Base-by-base conservation (phyloP, 2,113 vertebrate species). In the Callopanchax toddi region DNA sequence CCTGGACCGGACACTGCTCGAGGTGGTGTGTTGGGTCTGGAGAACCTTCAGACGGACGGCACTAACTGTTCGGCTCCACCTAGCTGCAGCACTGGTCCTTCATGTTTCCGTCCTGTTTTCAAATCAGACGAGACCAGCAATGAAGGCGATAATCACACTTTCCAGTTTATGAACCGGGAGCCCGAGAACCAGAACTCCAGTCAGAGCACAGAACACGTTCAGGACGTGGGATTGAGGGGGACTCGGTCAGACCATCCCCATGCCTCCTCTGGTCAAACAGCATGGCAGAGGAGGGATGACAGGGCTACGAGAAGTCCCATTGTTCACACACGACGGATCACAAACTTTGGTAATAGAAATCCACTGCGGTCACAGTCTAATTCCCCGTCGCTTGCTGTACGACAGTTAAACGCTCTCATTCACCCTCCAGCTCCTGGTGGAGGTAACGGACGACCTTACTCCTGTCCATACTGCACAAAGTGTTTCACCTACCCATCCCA, bases 401-500 rank as follows among this genome's bases (percentile, higher is more conserved):
- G 85, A 40, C 82, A 85, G 43, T 29, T 78, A 17, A 81, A 81
- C 36, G 13, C 65, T 36, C 74, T 79, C 5, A 55, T 60, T 63
- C 74, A 79, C 46, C 50, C 63, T 17, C 52, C 71, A 22, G 58
- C 82, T 53, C 36, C 72, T 1, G 46, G 65, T 5, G 83, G 74
- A 36, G 86, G 79, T 1, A 84, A 40, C 0, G 83, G 79, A 25
- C 79, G 87, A 6, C 89, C 89, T 8, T 90, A 91, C 79, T 79
- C 87, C 66, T 91, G 89, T 39, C 88, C 88, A 0, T 91, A 90
- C 67, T 91, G 89, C 12, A 67, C 79, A 36, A 91, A 90, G 76
- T 82, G 79, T 48, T 91, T 91, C 40, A 86, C 83, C 2, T 91
- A 91, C 78, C 89, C 89, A 12, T 91, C 89, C 51, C 88, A 91